Conservation (phyloP, 2,888 invertebrate species). For the Athalia rosae region DNA sequence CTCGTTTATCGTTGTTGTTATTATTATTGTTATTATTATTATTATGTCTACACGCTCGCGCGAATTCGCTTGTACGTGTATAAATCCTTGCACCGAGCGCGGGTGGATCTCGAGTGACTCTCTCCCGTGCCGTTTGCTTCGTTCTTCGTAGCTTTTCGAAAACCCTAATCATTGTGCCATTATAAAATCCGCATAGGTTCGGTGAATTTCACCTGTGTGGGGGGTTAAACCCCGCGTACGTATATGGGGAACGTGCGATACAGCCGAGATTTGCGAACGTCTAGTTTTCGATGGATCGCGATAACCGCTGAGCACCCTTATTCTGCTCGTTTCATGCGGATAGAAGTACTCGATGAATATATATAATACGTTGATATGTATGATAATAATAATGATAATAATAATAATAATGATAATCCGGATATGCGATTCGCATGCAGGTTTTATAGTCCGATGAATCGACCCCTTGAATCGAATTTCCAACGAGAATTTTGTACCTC, state of each 20-base stretch:
- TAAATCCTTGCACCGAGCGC: not conserved
- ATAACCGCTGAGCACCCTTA: slow-evolving; percentile 1
- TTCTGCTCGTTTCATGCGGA: slow-evolving; percentile 36
- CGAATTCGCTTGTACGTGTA: not conserved
- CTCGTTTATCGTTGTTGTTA: not conserved
- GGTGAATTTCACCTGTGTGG: not conserved
- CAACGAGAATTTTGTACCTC: no score
- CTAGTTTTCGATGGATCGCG: slow-evolving; percentile 1
- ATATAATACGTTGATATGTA: not conserved
- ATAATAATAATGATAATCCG: no score
- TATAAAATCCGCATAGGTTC: not conserved
- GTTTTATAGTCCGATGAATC: slow-evolving; percentile 10
- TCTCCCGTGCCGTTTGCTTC: not conserved
- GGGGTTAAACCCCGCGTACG: not conserved
- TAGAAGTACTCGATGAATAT: slow-evolving; percentile 16
- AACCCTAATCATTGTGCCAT: not conserved
- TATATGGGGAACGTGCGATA: not conserved
- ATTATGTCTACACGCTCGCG: not conserved
- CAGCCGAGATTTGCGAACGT: not conserved
- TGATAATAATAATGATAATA: no score
- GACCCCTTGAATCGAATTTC: slow-evolving; percentile 30
- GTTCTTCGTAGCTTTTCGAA: not conserved
- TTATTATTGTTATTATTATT: not conserved
- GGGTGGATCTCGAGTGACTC: slow-evolving; percentile 5
- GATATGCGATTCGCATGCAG: no score